These are phyloP conservation scores for Pteropus alecto DNA, from an alignment of 2,113 vertebrate genomes.

Conservation along the genomic window DNA sequence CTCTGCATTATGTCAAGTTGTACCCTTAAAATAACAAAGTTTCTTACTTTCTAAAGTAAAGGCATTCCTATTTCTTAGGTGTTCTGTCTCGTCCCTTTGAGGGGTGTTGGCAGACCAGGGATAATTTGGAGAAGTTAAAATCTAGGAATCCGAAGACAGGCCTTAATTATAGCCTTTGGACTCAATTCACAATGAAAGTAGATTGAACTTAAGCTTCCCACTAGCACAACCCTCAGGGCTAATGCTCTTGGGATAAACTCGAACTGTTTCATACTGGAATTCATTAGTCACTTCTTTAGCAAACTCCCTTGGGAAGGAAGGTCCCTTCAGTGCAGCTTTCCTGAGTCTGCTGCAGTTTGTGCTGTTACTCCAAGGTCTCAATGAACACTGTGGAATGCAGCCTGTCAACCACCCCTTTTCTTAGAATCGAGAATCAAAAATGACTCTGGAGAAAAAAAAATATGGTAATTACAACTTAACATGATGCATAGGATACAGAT, in stretches of 20 bases:
- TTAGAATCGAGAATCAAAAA: conserved; percentile 14
- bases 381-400: not conserved
- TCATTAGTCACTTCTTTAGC: conserved; percentile 22
- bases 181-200: not conserved
- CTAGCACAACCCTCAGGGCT: not conserved
- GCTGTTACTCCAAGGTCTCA: not conserved
- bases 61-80: not conserved
- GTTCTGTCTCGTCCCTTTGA: not conserved
- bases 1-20: not conserved
- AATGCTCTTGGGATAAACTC: not conserved
- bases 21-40: not conserved
- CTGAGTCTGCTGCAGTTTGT: not conserved
- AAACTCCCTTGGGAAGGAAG: not conserved
- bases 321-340: not conserved
- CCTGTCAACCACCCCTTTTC: not conserved
- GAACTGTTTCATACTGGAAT: not conserved
- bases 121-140: conserved; percentile 29
- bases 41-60: conserved; percentile 14
- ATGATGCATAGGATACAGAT: conserved; percentile 53
- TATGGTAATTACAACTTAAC: conserved; percentile 48
- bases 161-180: not conserved
- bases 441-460: conserved; percentile 19
- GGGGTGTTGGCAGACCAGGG: not conserved
- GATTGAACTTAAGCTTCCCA: not conserved
- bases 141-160: not conserved